A percentile compares a stretch with the other conserved stretches of the same genome.
Evolutionary conservation across 2,113 vertebrate species (phyloP).

Genomic region (Anoura caudifer): DNA sequence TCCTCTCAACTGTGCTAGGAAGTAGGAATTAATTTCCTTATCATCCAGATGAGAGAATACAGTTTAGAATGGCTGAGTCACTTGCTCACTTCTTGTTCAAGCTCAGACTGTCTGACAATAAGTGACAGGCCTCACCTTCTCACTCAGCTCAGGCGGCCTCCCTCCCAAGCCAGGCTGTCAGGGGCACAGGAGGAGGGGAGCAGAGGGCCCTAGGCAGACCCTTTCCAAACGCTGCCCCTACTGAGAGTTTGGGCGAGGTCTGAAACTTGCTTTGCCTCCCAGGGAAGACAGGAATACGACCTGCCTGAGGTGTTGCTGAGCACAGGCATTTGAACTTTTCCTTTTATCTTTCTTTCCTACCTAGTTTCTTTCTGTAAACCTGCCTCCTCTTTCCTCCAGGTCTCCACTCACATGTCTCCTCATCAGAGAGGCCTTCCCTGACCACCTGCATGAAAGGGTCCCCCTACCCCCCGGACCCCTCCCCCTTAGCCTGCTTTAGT

Average conservation of each 20-base stretch:
- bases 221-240: background rate
- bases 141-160: background rate
- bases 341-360: background rate
- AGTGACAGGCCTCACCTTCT: background rate
- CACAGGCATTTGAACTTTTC: background rate
- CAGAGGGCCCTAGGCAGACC: background rate
- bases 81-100: background rate
- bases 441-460: background rate
- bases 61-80: background rate
- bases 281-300: background rate
- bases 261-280: background rate
- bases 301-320: background rate
- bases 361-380: background rate
- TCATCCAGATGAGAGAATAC: background rate
- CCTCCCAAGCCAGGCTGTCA: background rate
- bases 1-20: background rate
- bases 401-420: background rate
- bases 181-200: background rate
- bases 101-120: background rate
- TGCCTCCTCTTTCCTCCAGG: background rate
- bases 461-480: background rate
- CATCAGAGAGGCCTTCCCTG: background rate
- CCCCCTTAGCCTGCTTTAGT: background rate
- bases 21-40: background rate
- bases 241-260: background rate